Percentiles rank a stretch among this genome's conserved stretches.
phyloP scores from a whole-genome alignment of 2,113 vertebrate genomes.

The Seriola rivoliana region DNA sequence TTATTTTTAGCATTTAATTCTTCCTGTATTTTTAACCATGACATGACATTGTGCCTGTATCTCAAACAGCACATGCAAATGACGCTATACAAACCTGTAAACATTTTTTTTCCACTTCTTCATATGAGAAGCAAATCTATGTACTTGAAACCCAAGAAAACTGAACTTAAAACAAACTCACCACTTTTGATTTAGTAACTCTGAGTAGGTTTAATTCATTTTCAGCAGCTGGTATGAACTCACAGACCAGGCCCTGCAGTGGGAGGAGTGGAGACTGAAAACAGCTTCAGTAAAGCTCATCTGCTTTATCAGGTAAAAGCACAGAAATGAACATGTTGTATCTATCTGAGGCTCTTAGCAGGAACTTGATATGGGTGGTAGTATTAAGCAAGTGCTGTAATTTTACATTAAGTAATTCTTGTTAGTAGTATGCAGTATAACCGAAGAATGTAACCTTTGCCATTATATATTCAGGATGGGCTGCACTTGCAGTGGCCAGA shows the following conservation, averaged over 20 bases:
- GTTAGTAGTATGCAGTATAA: neutral
- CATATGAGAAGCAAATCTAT: neutral
- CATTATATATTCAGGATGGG: conserved; percentile 79
- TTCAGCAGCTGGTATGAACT: conserved; percentile 69
- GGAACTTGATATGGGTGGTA: neutral
- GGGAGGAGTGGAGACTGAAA: conserved; percentile 64
- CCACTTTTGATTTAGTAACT: neutral
- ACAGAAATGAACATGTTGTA: neutral
- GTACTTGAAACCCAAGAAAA: neutral
- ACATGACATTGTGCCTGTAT: no score
- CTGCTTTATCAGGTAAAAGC: conserved; percentile 68
- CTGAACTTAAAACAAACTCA: neutral
- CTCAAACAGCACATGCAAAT: conserved; percentile 29
- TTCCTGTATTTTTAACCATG: conserved; percentile 15
- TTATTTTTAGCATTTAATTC: conserved; percentile 12
- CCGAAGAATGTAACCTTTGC: neutral
- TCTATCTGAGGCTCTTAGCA: neutral
- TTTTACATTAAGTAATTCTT: neutral
- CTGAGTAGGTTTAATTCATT: neutral
- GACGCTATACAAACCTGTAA: neutral
- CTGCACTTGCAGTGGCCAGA: conserved; percentile 78
- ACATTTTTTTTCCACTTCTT: conserved; percentile 60
- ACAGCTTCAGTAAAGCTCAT: conserved; percentile 42
- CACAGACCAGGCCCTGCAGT: conserved; percentile 26
- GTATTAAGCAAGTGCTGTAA: neutral